Base-by-base conservation (phyloP, 2,888 invertebrate species). In the Marasmarcha lunaedactyla region DNA sequence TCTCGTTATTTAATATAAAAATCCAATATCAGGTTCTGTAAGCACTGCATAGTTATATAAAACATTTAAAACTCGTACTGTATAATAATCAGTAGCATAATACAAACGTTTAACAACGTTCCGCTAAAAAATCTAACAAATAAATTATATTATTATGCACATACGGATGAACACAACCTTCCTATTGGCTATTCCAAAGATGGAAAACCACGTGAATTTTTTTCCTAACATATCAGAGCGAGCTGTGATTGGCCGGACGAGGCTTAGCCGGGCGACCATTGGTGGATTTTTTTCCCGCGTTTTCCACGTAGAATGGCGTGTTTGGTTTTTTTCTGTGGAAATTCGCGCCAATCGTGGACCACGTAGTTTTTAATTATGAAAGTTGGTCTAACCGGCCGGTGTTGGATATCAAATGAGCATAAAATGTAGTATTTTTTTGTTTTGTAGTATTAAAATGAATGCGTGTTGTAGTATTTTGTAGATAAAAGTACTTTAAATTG, bases 161-260 rank as follows among this genome's bases (percentile, higher is more conserved):
- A 62, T 67, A 66, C 54, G 52, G 63, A 68, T 52, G 42, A 50
- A 45, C 45, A 45, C 46, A 42, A 36, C 57, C 47, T 39, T 67
- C 59, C 68, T 62, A 79, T 76, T 76, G 77, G 78, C 67, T 65
- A 62, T 56, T 59, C 54, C 52, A 48, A 60, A 61, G 68, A 68
- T 72, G 72, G 74, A 74, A 81, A 77, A 78, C 77, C 76, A 79
- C 77, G 74, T 79, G 66, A 74, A 55, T 74, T 78, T 79, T 71
- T 69, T 71, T 71, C 69, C 73, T 72, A 71, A 70, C 61, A 70
- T 66, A 77, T 79, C 59, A 54, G 50, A 50, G 47, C 53, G 50
- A 45, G 45, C 59, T 51, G 48, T 51, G 59, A 79, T 79, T 79
- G 81, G 83, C 48, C 63, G 66, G 10, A 30, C 39, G 50, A 50